A percentile compares a stretch with the other conserved stretches of the same genome.
Conservation (phyloP, 2,113 vertebrate genomes). For the Cathartes aura region DNA sequence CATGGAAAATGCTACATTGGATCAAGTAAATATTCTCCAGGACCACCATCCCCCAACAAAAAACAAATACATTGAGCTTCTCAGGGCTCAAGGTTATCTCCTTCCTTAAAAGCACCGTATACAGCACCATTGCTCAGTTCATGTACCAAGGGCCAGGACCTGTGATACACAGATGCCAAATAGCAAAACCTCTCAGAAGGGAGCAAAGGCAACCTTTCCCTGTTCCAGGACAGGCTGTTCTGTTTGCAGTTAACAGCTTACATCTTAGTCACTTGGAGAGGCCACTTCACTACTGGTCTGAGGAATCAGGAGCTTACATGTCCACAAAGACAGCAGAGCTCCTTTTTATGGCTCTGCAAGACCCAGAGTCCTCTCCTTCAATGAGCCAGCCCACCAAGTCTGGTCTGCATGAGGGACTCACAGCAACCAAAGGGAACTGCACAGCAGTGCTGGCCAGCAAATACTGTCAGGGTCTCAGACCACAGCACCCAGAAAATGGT, state of each 20-base stretch:
- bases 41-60: background rate
- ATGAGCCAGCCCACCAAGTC: accelerated
- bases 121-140: background rate
- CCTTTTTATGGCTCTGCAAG: background rate
- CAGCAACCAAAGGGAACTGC: background rate
- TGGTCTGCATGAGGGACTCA: background rate
- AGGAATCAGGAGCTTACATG: background rate
- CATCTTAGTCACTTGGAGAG: background rate
- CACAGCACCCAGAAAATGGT: background rate
- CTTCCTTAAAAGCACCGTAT: background rate
- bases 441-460: background rate
- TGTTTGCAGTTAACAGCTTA: background rate
- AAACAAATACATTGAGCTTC: background rate
- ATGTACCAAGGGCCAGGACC: accelerated
- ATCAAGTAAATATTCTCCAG: background rate
- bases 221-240: background rate
- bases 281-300: background rate
- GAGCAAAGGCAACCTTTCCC: background rate
- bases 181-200: background rate
- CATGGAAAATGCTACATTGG: background rate
- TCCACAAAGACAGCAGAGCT: background rate
- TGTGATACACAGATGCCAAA: background rate
- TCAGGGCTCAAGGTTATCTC: background rate
- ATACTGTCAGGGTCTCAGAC: background rate
- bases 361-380: background rate